These are phyloP conservation scores for Acanthurus tractus DNA, from an alignment of 2,797 vertebrate genomes.

Conservation along the genomic window DNA sequence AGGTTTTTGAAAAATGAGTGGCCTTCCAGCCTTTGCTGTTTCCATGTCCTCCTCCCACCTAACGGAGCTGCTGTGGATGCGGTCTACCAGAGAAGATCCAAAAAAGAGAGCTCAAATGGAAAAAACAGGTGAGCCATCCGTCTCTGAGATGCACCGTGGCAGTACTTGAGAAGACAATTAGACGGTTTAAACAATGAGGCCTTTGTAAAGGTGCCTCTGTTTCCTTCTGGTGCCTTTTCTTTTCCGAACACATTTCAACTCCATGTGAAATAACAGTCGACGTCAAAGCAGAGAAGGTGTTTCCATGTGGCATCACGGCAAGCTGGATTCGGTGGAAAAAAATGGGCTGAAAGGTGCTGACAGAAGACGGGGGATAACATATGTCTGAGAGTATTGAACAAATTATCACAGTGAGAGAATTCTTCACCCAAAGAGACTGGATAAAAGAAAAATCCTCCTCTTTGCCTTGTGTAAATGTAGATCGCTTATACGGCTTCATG, in stretches of 20 bases:
- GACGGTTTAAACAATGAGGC: conserved; percentile 64
- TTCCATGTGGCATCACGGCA: conserved; percentile 49
- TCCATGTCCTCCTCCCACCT: conserved; percentile 55
- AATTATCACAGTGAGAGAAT: conserved; percentile 14
- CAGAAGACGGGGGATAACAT: conserved; percentile 33
- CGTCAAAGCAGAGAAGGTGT: conserved; percentile 40
- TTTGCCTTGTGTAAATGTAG: not conserved
- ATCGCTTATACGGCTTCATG: fast-evolving
- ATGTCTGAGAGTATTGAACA: conserved; percentile 22
- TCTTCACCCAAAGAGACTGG: conserved; percentile 5
- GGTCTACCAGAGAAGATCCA: conserved; percentile 36
- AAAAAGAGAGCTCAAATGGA: conserved; percentile 63
- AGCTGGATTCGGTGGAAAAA: conserved; percentile 14
- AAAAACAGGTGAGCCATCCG: conserved; percentile 78
- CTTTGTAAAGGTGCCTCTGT: conserved; percentile 60
- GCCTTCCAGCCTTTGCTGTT: conserved; percentile 45
- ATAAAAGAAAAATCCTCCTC: not conserved
- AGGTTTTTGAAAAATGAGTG: conserved; percentile 25
- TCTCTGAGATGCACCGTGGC: conserved; percentile 64
- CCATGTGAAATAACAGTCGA: conserved; percentile 70
- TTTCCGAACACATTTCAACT: conserved; percentile 26
- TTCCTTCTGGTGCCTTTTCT: conserved; percentile 29
- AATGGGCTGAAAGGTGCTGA: conserved; percentile 47
- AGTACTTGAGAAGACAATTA: conserved; percentile 72
- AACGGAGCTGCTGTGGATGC: conserved; percentile 32